Conservation (phyloP, 2,888 invertebrate genomes). For the Metalampra italica region DNA sequence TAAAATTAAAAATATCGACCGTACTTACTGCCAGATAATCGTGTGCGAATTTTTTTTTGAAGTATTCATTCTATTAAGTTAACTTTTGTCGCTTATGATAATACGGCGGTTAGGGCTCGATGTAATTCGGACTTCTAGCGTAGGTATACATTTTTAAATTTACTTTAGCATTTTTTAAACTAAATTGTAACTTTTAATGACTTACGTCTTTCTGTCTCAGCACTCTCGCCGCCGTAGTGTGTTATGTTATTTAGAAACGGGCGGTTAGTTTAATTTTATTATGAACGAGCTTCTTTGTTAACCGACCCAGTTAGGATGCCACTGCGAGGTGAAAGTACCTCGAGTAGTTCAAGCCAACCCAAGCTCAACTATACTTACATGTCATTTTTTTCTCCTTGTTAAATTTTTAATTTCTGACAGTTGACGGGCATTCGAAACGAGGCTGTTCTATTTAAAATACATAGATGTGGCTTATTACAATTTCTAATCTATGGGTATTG, state of each 20-base stretch:
- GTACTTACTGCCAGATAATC: no score
- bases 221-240: background rate
- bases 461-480: no score
- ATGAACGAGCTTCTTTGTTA: conserved; percentile 20
- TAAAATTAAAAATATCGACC: no score
- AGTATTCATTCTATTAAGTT: no score
- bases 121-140: no score
- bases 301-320: conserved; percentile 16
- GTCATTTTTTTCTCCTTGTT: background rate
- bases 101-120: no score
- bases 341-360: background rate
- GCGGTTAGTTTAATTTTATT: conserved; percentile 12
- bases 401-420: conserved; percentile 5
- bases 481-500: no score
- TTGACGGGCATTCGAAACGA: background rate
- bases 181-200: no score
- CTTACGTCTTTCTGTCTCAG: background rate
- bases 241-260: conserved; percentile 5
- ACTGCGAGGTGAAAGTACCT: conserved; percentile 6
- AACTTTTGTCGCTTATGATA: no score
- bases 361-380: background rate
- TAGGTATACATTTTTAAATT: no score
- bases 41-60: no score
- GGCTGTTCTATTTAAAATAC: background rate
- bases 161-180: no score